Conservation (phyloP, 2,113 vertebrate species). For the Phylloscopus whistleri region DNA sequence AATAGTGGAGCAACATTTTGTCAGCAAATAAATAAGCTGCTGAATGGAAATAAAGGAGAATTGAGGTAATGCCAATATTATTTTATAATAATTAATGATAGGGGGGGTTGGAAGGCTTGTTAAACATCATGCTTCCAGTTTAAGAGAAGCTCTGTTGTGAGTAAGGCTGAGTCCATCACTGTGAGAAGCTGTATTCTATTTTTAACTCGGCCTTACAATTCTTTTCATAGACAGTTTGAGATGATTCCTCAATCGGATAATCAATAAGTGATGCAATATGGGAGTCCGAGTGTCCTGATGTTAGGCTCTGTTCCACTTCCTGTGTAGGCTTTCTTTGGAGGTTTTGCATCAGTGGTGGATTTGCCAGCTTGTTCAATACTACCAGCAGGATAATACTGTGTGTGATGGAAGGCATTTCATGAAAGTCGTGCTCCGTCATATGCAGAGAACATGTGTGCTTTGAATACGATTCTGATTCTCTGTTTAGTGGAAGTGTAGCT, state of each 20-base stretch:
- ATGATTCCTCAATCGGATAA: background rate
- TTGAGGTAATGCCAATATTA: background rate
- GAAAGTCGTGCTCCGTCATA: background rate
- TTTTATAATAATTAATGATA: background rate
- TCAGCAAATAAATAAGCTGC: background rate
- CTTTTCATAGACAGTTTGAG: background rate
- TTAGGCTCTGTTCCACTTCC: background rate
- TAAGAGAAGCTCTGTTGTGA: background rate
- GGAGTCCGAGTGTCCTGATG: background rate
- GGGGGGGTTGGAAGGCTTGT: background rate
- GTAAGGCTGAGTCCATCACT: background rate
- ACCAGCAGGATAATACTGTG: background rate
- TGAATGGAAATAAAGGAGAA: background rate
- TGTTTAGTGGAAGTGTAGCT: background rate
- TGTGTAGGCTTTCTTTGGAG: background rate
- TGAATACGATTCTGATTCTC: fast-evolving
- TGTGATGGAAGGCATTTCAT: background rate
- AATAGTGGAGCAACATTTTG: background rate
- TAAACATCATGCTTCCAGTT: background rate
- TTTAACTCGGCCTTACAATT: background rate
- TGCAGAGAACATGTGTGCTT: background rate
- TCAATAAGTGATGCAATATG: background rate
- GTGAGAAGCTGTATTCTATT: background rate
- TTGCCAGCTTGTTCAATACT: background rate
- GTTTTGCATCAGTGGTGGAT: background rate